These are phyloP conservation scores for Tribolium freemani DNA, from an alignment of 2,888 invertebrate genomes.

Conservation along the genomic window DNA sequence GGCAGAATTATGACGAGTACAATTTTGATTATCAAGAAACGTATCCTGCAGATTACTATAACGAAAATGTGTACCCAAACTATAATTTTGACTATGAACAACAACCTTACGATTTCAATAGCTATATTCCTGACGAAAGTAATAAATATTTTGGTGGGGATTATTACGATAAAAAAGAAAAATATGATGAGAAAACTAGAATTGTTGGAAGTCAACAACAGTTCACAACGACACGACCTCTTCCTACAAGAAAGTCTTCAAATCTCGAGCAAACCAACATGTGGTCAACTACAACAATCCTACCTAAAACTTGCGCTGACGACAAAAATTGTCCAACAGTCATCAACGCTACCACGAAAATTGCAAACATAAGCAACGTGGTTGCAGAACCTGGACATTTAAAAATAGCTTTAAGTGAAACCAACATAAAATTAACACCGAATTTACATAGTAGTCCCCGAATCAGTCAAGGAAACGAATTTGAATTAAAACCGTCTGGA, in stretches of 20 bases:
- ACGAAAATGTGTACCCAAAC: not conserved
- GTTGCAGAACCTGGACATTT: constrained; percentile 9
- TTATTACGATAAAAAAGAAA: no score
- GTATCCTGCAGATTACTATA: not conserved
- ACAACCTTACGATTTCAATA: not conserved
- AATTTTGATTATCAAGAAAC: not conserved
- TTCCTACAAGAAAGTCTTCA: no score
- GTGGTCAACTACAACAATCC: not conserved
- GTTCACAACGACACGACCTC: no score
- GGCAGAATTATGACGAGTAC: constrained; percentile 14
- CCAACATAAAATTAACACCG: constrained; percentile 8
- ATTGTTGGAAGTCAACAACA: not conserved
- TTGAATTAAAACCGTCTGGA: constrained; percentile 28
- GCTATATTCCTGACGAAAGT: not conserved
- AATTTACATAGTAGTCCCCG: not conserved
- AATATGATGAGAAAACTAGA: not conserved
- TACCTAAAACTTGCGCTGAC: constrained; percentile 14
- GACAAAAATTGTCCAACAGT: constrained; percentile 17
- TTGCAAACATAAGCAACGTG: constrained; percentile 22
- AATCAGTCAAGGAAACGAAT: constrained; percentile 23
- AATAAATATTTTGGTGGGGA: not conserved
- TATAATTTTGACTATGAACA: not conserved
- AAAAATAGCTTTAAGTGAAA: constrained; percentile 25
- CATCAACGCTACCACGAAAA: constrained; percentile 25
- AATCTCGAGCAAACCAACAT: not conserved